Base-by-base conservation (phyloP, 2,888 invertebrate genomes). In the Drosophila formosana region DNA sequence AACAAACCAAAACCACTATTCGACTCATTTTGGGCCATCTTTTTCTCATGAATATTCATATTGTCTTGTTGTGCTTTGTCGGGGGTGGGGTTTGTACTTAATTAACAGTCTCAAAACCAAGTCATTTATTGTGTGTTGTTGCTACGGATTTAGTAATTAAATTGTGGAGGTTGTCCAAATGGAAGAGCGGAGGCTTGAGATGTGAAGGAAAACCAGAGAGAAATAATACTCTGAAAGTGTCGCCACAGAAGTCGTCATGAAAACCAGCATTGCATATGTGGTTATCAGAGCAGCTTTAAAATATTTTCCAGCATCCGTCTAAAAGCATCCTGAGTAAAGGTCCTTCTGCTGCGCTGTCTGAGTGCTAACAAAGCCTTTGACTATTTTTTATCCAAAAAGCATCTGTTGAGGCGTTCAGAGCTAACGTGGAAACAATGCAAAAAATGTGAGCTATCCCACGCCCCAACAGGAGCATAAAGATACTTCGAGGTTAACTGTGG, bases 31-130 rank as follows among this genome's bases (percentile, higher is more conserved):
- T 28, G 37, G 64, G 43, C 46, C 69, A 65, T 68, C 68, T 73
- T 56, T 76, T 80, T 80, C 81, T 69, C 83, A 86, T 88, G 78
- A 64, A 83, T 80, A 72, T 67, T 72, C 66, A 83, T 45, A 71
- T 61, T 23, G 41, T 34, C 39, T 45, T 13, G 39, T 18, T 13
- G 30, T 26, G 37, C 34, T 30, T 45, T 13, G 39, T 18, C 9
- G 30, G 26, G 11, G 43, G 49, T 23, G 25, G 11, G 39, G 55
- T 18, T 25, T 45, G 45, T 26, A 56, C 57, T 57, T 83, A 83
- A 83, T 83, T 83, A 83, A 81, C 67, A 50, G 49, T n/a, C 46
- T 58, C 49, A 66, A 62, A 79, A 61, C 65, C 57, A n/a, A 26
- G 7, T 39, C 46, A 57, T 64, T 72, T 62, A 28, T 34, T 56